Conservation (phyloP, 2,888 invertebrate genomes). For the Drosophila engyochracea region DNA sequence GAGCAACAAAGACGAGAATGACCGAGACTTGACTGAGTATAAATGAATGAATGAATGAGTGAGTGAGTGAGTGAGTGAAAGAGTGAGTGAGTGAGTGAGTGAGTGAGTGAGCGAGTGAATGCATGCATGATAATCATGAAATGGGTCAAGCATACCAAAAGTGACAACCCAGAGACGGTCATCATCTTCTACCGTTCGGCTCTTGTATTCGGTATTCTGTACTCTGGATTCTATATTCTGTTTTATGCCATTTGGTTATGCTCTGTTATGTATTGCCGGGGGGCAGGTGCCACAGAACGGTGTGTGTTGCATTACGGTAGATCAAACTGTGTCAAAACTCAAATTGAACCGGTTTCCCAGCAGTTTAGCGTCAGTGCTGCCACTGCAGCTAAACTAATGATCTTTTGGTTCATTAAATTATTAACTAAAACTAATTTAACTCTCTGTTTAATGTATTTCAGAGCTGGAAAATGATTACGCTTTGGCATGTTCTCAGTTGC, state of each 20-base stretch:
- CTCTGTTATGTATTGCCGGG: constrained; percentile 19
- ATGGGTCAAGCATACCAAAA: constrained; percentile 76
- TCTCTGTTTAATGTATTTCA: background rate
- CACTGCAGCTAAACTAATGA: constrained; percentile 20
- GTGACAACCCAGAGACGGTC: constrained; percentile 58
- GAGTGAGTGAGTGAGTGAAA: constrained; percentile 35
- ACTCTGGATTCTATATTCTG: constrained; percentile 9
- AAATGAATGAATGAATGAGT: constrained; percentile 26
- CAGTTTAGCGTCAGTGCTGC: background rate
- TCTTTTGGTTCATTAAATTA: background rate
- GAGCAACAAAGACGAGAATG: constrained; percentile 41
- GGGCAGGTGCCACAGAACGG: constrained; percentile 31
- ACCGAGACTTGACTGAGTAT: constrained; percentile 6
- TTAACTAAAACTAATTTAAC: background rate
- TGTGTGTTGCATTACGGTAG: constrained; percentile 51
- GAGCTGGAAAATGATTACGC: background rate
- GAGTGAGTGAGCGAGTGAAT: constrained; percentile 34
- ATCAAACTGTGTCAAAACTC: constrained; percentile 48
- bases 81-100: constrained; percentile 24
- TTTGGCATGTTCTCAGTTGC: background rate
- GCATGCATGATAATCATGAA: constrained; percentile 65
- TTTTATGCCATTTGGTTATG: constrained; percentile 19
- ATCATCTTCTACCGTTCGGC: background rate
- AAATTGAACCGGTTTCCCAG: constrained; percentile 15
- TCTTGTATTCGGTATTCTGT: background rate